These are phyloP conservation scores for Cyrtodaria siliqua DNA, from an alignment of 2,888 invertebrate genomes.

Conservation along the genomic window DNA sequence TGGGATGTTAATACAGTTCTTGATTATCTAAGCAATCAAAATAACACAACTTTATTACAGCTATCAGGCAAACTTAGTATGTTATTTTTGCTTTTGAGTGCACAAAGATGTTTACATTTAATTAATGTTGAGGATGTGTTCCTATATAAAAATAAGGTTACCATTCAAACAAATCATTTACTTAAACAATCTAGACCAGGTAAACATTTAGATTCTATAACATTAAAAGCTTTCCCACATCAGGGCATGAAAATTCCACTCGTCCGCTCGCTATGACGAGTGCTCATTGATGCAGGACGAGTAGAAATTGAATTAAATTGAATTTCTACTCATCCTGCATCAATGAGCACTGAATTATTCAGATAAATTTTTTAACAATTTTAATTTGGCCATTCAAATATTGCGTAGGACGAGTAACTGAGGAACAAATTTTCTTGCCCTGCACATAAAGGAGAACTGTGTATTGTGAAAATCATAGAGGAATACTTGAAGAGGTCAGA, in stretches of 20 bases:
- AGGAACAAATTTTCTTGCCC: no score
- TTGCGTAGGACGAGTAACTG: no score
- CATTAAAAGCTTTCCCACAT: conserved; percentile 16
- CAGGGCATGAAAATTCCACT: no score
- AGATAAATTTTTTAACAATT: no score
- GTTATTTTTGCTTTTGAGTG: conserved; percentile 45
- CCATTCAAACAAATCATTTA: conserved; percentile 27
- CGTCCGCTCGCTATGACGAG: no score
- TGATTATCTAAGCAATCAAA: conserved; percentile 18
- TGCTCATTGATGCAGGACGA: no score
- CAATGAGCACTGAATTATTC: no score
- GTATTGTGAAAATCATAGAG: conserved; percentile 24
- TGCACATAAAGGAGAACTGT: conserved; percentile 23
- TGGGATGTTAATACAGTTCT: conserved; percentile 57
- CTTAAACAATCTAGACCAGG: conserved; percentile 55
- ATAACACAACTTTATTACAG: conserved; percentile 16
- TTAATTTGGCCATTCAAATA: no score
- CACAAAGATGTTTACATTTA: conserved; percentile 33
- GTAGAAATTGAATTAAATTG: no score
- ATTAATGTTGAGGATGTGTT: conserved; percentile 22
- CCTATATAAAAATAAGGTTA: conserved; percentile 11
- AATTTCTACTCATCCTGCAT: no score
- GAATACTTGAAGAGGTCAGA: conserved; percentile 30
- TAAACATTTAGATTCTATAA: conserved; percentile 21
- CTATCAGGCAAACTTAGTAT: conserved; percentile 45